Percentiles rank a stretch among this genome's conserved stretches.
phyloP scores from a whole-genome alignment of 1,140 invertebrate species.

The Atta colombica region DNA sequence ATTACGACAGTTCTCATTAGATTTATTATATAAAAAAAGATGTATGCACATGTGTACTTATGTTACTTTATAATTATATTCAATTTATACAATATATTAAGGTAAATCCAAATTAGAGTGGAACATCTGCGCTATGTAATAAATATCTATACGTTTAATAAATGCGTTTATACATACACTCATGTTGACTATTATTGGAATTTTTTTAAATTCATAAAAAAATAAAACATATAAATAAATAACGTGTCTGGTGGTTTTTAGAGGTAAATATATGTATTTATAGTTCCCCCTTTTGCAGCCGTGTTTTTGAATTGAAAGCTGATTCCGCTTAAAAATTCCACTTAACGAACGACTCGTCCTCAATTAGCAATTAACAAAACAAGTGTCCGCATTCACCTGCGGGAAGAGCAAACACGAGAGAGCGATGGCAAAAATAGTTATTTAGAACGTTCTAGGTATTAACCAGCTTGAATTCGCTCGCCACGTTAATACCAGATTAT shows the following conservation, averaged over 20 bases:
- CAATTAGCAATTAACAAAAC: slow-evolving; percentile 23
- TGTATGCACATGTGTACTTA: no score
- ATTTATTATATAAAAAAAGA: no score
- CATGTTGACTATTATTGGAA: no score
- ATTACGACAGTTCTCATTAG: no score
- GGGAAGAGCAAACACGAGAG: slow-evolving; percentile 22
- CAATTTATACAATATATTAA: no score
- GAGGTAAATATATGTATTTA: background rate
- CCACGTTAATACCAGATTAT: slow-evolving; percentile 59
- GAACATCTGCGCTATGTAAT: no score
- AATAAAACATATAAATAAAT: background rate
- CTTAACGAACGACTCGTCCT: background rate
- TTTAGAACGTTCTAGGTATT: slow-evolving; percentile 46
- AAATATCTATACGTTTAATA: no score
- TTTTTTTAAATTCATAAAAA: no score
- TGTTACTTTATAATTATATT: no score
- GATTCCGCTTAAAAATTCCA: background rate
- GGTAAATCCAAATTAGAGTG: no score
- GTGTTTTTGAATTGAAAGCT: background rate
- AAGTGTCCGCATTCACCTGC: background rate
- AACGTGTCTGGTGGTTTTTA: background rate
- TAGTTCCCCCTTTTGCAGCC: background rate
- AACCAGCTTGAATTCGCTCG: slow-evolving; percentile 51
- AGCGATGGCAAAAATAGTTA: slow-evolving; percentile 41
- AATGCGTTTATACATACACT: no score